Conservation (phyloP, 2,113 vertebrate species). For the Otolemur garnettii region DNA sequence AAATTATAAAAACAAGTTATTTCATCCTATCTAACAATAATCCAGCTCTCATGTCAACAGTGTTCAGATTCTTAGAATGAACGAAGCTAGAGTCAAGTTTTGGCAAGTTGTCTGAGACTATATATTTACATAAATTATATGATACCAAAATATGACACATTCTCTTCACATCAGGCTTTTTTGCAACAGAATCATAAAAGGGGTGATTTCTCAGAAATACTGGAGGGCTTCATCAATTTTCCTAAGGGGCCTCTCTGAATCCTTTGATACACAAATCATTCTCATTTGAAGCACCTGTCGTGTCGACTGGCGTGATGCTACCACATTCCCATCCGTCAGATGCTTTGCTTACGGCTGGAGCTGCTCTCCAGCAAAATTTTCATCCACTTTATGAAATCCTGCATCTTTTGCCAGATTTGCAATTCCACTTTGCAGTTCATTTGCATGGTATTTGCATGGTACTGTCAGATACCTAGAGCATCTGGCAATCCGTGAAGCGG, state of each 20-base stretch:
- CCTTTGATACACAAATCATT: slow-evolving; percentile 72
- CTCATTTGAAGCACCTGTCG: slow-evolving; percentile 42
- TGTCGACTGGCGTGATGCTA: neutral
- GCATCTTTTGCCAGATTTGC: slow-evolving; percentile 48
- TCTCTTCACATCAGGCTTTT: slow-evolving; percentile 54
- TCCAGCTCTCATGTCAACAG: neutral
- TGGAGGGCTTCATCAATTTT: slow-evolving; percentile 48
- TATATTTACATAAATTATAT: neutral
- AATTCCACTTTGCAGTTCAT: neutral
- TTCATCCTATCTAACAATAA: neutral
- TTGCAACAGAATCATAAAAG: slow-evolving; percentile 27
- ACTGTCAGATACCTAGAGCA: neutral
- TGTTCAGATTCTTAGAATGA: neutral
- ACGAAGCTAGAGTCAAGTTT: slow-evolving; percentile 61
- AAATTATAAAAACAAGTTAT: slow-evolving; percentile 40
- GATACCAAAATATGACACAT: neutral
- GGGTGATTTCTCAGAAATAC: slow-evolving; percentile 44
- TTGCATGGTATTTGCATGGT: neutral
- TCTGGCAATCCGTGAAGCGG: neutral
- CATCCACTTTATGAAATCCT: slow-evolving; percentile 61
- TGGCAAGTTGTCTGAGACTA: slow-evolving; percentile 49
- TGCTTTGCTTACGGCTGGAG: slow-evolving; percentile 35
- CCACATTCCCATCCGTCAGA: slow-evolving; percentile 10
- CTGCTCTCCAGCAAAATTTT: neutral
- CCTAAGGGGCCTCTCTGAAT: slow-evolving; percentile 56